Evolutionary conservation across 2,797 vertebrate genomes (phyloP), one percentile per base, ranked within the genome.

Genomic region (Pangasius sanitwongsei): DNA sequence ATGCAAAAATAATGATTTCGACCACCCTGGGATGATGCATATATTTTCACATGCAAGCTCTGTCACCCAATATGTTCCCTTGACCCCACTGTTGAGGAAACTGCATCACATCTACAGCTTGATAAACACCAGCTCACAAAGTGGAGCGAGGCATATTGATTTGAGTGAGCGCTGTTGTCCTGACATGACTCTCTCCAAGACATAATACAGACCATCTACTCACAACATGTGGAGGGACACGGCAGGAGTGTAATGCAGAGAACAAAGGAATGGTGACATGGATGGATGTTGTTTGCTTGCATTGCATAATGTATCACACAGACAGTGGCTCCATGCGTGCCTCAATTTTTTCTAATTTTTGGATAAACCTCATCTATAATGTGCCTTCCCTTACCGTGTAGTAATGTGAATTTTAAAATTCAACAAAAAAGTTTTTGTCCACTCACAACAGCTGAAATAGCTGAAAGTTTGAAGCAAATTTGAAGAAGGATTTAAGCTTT

Each of bases 91-190:
- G 67, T 48, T 65, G 77, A 82, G 53, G 82, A 75, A 90, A 80
- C 72, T 75, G 59, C 48, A 69, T 69, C 82, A 83, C 77, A 25
- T 82, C 65, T 86, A 34, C 89, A 85, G 87, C 72, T 89, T 90
- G 85, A 86, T 90, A 86, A 87, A 90, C 89, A 87, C 80, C 86
- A 87, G 85, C 65, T 53, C 57, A 41, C 84, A 59, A 44, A 86
- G 67, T 72, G 37, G 48, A 90, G 87, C 70, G 48, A 90, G 70
- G 34, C 63, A 74, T 87, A 91, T 92, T 88, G 88, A 92, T 90
- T 88, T 16, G 50, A 69, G 34, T 28, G 53, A 85, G 53, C n/a
- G 37, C 75, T 50, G 59, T 48, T 87, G 87, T 87, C 91, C 90
- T 89, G 87, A 88, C 61, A 87, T 89, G 86, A 91, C 90, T 88